Evolutionary conservation across 2,113 vertebrate genomes (phyloP).

Genomic region (Indicator maculatus): DNA sequence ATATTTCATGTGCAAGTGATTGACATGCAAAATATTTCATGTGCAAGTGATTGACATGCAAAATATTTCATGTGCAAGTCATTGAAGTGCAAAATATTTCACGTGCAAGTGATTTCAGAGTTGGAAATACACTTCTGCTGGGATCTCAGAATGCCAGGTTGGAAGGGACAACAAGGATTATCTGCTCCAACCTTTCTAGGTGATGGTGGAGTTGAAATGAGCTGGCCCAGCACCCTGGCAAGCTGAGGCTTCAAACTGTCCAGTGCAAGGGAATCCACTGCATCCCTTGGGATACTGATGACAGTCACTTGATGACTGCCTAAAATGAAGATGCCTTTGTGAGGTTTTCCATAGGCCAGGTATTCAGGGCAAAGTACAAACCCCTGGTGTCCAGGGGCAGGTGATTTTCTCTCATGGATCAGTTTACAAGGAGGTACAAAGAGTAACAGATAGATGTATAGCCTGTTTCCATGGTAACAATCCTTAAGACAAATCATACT

Average conservation of each 20-base stretch:
- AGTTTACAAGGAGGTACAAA: not conserved
- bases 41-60: not conserved
- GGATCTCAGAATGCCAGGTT: too few relatives aligned
- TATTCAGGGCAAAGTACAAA: not conserved
- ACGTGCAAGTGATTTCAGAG: not conserved
- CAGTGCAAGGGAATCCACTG: too few relatives aligned
- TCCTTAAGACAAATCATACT: not conserved
- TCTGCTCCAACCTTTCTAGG: too few relatives aligned
- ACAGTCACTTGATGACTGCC: not conserved
- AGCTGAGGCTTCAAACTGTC: too few relatives aligned
- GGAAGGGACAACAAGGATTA: too few relatives aligned
- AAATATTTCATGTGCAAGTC: not conserved
- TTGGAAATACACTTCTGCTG: not conserved
- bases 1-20: not conserved
- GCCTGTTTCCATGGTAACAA: slow-evolving; percentile 18
- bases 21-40: not conserved
- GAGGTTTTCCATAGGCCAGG: not conserved
- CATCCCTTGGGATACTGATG: too few relatives aligned
- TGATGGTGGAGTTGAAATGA: too few relatives aligned
- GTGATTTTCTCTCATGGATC: not conserved
- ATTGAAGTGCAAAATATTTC: not conserved
- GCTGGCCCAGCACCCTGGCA: too few relatives aligned
- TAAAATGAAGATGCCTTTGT: not conserved
- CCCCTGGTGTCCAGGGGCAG: not conserved
- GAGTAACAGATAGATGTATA: not conserved